These are phyloP conservation scores for Chrysemys picta DNA, from an alignment of 2,113 vertebrate genomes.

Conservation along the genomic window DNA sequence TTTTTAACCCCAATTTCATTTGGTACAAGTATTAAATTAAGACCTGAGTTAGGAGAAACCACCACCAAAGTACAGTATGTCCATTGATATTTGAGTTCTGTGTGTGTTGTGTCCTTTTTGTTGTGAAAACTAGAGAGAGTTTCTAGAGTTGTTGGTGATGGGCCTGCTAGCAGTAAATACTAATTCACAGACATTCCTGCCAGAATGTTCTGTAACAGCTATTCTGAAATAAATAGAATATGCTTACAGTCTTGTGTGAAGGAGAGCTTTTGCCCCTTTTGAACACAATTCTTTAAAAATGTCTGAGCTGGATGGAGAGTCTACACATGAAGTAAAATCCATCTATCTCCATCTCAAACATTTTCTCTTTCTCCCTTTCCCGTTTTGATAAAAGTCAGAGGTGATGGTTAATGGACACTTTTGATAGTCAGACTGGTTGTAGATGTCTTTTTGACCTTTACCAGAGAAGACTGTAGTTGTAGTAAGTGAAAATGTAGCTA, in stretches of 20 bases:
- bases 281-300: neutral
- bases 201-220: neutral
- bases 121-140: neutral
- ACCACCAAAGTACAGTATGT: neutral
- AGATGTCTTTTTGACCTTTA: neutral
- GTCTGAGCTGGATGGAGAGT: neutral
- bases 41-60: neutral
- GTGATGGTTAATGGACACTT: neutral
- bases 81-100: neutral
- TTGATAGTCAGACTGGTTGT: neutral
- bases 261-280: neutral
- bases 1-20: neutral
- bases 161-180: neutral
- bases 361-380: neutral
- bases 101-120: neutral
- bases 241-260: neutral
- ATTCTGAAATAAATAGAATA: neutral
- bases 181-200: neutral
- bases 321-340: fast-evolving
- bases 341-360: fast-evolving
- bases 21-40: neutral
- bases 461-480: neutral
- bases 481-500: neutral
- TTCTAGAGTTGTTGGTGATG: neutral
- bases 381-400: neutral